Conservation (phyloP, 2,888 invertebrate species). For the Campaea margaritaria region DNA sequence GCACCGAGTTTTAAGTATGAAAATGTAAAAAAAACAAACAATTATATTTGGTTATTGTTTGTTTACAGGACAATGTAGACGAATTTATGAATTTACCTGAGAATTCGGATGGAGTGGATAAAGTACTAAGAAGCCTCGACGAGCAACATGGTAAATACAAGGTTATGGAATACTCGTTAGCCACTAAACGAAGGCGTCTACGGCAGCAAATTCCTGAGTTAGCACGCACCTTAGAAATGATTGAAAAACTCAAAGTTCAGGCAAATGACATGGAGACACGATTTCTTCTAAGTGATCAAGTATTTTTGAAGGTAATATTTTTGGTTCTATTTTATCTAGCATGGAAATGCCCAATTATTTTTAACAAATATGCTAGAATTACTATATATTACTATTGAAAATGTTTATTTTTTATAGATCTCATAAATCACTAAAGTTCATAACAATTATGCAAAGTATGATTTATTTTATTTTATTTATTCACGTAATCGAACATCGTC, state of each 20-base stretch:
- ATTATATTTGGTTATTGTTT: not conserved
- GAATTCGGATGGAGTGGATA: conserved; percentile 93
- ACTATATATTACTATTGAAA: too few species aligned
- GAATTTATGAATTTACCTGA: conserved; percentile 94
- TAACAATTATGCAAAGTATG: too few species aligned
- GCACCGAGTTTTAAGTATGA: not conserved
- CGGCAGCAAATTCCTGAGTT: conserved; percentile 98
- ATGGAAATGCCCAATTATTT: too few species aligned
- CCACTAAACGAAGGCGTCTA: conserved; percentile 93
- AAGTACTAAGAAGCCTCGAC: conserved; percentile 93
- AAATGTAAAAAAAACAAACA: not conserved
- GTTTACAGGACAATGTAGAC: conserved; percentile 96
- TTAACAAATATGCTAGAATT: too few species aligned
- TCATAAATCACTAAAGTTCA: too few species aligned
- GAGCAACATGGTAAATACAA: conserved; percentile 98
- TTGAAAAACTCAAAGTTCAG: conserved; percentile 93
- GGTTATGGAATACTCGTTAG: conserved; percentile 97
- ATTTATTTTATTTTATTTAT: too few species aligned
- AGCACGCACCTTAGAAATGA: conserved; percentile 95
- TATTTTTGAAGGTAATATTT: conserved; percentile 87
- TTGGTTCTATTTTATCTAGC: too few species aligned
- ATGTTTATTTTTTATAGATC: too few species aligned
- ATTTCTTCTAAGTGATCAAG: conserved; percentile 97
- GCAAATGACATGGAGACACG: conserved; percentile 93
- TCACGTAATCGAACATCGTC: too few species aligned